Percentiles rank a stretch among this genome's conserved stretches.
Evolutionary conservation across 2,113 vertebrate genomes (phyloP).

Genomic region (Hucho hucho): DNA sequence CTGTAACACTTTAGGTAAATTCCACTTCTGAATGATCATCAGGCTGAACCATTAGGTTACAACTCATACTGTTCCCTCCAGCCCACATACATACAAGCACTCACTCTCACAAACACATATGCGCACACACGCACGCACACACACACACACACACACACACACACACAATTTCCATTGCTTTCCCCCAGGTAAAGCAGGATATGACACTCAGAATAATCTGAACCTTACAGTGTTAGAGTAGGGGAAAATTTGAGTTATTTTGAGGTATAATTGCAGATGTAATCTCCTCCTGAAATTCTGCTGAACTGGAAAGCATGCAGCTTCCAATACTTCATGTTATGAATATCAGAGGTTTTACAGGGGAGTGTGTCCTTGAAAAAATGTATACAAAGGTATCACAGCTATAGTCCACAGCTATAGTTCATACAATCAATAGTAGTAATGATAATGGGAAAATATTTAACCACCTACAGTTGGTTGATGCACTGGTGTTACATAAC

Average conservation of each 20-base stretch:
- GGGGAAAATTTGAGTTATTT: background rate
- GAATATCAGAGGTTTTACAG: no score
- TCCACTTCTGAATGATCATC: conserved; percentile 33
- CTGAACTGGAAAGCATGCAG: background rate
- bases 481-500: no score
- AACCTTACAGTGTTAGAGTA: background rate
- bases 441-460: no score
- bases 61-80: background rate
- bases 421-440: no score
- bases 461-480: conserved; percentile 15
- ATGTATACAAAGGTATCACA: no score
- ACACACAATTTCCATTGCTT: background rate
- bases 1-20: conserved; percentile 32
- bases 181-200: background rate
- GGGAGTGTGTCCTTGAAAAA: no score
- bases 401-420: no score
- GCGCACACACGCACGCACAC: background rate
- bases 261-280: background rate
- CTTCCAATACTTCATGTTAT: background rate
- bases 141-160: background rate
- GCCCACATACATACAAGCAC: background rate
- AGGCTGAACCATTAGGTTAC: conserved; percentile 11
- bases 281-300: background rate
- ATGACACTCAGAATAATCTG: background rate
- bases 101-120: background rate